Percentiles rank a stretch among this genome's conserved stretches.
Evolutionary conservation across 2,888 invertebrate species (phyloP).

Genomic region (Spialia ferax): DNA sequence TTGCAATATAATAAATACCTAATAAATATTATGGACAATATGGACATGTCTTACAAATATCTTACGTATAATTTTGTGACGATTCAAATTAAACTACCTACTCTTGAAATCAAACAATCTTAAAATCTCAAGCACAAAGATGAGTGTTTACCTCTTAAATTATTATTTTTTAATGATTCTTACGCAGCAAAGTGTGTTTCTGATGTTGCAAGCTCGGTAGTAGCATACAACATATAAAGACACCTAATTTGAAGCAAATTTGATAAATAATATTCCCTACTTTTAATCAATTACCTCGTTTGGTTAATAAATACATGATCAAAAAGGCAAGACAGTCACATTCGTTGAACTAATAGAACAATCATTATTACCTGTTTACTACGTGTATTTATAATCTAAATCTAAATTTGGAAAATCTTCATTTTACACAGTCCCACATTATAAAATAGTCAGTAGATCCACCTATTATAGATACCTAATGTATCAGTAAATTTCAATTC

Average conservation of each 20-base stretch:
- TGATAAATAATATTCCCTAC: neutral
- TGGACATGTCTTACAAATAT: neutral
- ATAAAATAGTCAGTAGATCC: neutral
- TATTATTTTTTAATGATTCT: neutral
- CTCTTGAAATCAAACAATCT: too few species aligned
- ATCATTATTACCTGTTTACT: neutral
- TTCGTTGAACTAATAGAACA: conserved; percentile 2
- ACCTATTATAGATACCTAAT: neutral
- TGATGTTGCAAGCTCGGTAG: neutral
- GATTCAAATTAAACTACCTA: neutral
- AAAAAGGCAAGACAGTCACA: conserved; percentile 6
- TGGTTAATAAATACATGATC: neutral
- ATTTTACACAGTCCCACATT: neutral
- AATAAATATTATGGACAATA: too few species aligned
- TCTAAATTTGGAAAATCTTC: neutral
- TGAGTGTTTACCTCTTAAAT: neutral
- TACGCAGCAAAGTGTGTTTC: neutral
- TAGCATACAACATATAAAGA: neutral
- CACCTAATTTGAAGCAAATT: neutral
- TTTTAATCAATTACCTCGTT: neutral
- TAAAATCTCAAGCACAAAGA: neutral
- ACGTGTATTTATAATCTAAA: neutral
- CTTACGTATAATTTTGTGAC: neutral
- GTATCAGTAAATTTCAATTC: neutral
- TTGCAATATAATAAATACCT: too few species aligned